A percentile compares a stretch with the other conserved stretches of the same genome.
Conservation (phyloP, 1,140 invertebrate genomes). For the Drosophila azteca region DNA sequence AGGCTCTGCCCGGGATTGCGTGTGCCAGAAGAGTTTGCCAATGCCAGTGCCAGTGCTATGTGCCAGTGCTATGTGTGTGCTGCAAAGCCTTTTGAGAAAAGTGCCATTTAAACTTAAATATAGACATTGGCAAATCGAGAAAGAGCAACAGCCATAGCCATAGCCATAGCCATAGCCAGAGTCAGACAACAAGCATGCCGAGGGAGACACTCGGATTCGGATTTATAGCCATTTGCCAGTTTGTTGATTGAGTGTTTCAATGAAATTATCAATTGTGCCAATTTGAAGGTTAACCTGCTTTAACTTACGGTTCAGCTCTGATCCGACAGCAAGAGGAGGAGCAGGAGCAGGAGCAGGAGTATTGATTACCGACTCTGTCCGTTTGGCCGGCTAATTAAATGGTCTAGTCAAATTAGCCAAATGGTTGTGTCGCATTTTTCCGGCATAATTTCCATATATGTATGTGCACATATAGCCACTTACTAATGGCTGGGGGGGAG, state of each 20-base stretch:
- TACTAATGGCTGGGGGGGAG: conserved; percentile 7
- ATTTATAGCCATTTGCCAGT: conserved; percentile 72
- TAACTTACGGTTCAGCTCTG: conserved; percentile 1
- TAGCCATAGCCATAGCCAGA: conserved; percentile 1
- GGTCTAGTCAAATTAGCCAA: too few species aligned
- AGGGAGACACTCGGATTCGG: conserved; percentile 34
- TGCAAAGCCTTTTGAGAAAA: conserved; percentile 76
- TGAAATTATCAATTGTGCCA: conserved; percentile 76
- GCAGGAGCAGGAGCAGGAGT: too few species aligned
- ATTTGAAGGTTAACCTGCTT: conserved; percentile 52
- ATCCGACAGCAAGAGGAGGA: neutral
- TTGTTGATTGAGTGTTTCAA: conserved; percentile 79
- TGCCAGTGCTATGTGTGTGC: conserved; percentile 19
- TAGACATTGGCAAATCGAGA: conserved; percentile 65
- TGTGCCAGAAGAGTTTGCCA: conserved; percentile 16
- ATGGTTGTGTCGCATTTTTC: conserved; percentile 31
- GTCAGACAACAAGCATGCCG: conserved; percentile 18
- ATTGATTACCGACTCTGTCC: conserved; percentile 9
- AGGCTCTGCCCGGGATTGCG: conserved; percentile 21
- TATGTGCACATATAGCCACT: neutral
- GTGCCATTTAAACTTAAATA: conserved; percentile 82
- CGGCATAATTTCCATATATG: conserved; percentile 5
- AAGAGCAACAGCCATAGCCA: conserved; percentile 1
- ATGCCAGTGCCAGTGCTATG: neutral
- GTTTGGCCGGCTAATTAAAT: conserved; percentile 28